phyloP scores from a whole-genome alignment of 64 coral and sea anemone species.

The Porites australiensis region DNA sequence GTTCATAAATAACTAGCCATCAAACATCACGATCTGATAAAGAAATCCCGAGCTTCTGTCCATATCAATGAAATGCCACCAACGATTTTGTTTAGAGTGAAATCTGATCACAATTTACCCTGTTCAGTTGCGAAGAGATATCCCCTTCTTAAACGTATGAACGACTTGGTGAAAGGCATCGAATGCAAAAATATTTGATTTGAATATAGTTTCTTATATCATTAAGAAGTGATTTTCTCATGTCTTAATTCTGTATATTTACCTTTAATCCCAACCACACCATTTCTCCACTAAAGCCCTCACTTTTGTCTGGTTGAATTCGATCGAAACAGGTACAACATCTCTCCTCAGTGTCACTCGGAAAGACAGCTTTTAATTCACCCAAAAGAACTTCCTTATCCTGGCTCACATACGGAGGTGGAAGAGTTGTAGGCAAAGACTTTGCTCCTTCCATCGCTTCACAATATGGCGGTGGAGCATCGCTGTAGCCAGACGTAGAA shows the following conservation, averaged over 20 bases:
- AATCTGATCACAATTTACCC: no score
- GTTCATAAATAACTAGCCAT: no score
- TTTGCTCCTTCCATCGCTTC: constrained; percentile 50
- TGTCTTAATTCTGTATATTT: not conserved
- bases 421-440: constrained; percentile 41
- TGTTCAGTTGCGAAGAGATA: no score
- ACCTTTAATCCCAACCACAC: constrained; percentile 86
- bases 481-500: constrained; percentile 31
- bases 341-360: constrained; percentile 51
- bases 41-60: no score
- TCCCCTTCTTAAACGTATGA: no score
- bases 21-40: no score
- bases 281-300: constrained; percentile 88
- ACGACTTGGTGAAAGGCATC: no score
- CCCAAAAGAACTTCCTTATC: constrained; percentile 73
- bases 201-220: no score
- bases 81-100: no score
- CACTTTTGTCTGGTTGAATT: constrained; percentile 67
- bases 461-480: constrained; percentile 84
- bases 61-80: no score
- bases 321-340: constrained; percentile 95
- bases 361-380: constrained; percentile 44
- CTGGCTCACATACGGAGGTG: constrained; percentile 81
- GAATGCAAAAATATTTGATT: no score
- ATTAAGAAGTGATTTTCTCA: no score